Conservation (phyloP, 2,888 invertebrate genomes). For the Agonopterix subpropinquella region DNA sequence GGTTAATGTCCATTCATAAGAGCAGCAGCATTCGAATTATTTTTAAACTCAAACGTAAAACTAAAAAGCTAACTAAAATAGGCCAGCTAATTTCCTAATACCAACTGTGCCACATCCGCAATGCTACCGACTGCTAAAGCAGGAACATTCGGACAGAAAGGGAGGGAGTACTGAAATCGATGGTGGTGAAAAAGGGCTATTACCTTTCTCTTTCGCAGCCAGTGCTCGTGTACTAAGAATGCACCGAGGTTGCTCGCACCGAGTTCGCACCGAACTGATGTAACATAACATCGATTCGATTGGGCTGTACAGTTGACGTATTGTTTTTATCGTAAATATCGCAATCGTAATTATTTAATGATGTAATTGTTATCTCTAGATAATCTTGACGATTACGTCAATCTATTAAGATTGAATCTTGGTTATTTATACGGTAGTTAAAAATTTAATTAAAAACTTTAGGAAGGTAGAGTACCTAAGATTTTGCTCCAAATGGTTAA, state of each 20-base stretch:
- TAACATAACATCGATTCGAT: neutral
- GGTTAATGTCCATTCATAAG: no score
- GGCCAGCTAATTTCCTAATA: slow-evolving; percentile 37
- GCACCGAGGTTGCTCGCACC: slow-evolving; percentile 44
- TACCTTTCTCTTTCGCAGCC: slow-evolving; percentile 34
- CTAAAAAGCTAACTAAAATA: slow-evolving; percentile 35
- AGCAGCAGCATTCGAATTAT: neutral
- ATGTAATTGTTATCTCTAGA: no score
- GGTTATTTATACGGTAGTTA: no score
- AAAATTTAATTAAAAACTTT: no score
- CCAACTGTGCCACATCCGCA: slow-evolving; percentile 42
- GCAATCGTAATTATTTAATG: no score
- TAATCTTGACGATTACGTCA: no score
- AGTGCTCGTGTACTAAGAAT: slow-evolving; percentile 54
- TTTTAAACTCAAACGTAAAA: slow-evolving; percentile 9
- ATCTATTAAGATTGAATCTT: no score
- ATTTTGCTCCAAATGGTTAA: no score
- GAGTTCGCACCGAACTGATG: slow-evolving; percentile 23
- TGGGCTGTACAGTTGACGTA: neutral
- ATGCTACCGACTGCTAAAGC: slow-evolving; percentile 38
- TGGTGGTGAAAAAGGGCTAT: slow-evolving; percentile 32
- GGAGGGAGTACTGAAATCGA: slow-evolving; percentile 59
- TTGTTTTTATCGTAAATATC: neutral
- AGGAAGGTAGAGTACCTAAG: no score
- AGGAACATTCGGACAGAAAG: slow-evolving; percentile 41